A percentile compares a stretch with the other conserved stretches of the same genome.
These are phyloP conservation scores for Brachypalpus laphriformis DNA, from an alignment of 2,888 invertebrate genomes.

Conservation along the genomic window DNA sequence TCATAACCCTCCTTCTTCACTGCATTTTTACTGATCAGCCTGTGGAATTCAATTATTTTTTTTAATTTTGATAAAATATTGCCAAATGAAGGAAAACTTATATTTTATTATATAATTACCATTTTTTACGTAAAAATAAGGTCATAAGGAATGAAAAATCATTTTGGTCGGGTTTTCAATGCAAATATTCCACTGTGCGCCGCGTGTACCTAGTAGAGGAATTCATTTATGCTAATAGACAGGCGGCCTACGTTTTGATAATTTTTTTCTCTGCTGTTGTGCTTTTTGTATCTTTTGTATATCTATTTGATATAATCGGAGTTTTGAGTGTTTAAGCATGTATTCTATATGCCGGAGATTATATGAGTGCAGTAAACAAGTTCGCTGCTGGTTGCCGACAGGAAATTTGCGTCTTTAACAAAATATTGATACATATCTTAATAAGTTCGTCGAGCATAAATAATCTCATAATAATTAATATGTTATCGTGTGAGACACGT, in stretches of 20 bases:
- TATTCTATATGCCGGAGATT: background rate
- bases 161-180: no score
- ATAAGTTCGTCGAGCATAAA: background rate
- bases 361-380: constrained; percentile 4
- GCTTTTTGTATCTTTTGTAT: constrained; percentile 13
- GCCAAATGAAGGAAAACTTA: no score
- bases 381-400: background rate
- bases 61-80: no score
- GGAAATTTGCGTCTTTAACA: background rate
- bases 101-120: no score
- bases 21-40: no score
- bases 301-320: background rate
- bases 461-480: background rate
- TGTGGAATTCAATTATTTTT: no score
- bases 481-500: no score
- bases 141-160: no score
- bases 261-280: background rate
- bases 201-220: background rate
- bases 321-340: constrained; percentile 5
- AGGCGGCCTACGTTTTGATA: constrained; percentile 28
- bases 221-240: constrained; percentile 48
- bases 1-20: no score
- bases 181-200: no score
- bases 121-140: no score
- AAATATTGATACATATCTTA: constrained; percentile 17